These are phyloP conservation scores for Danionella dracula DNA, from an alignment of 2,797 vertebrate genomes.

Conservation along the genomic window DNA sequence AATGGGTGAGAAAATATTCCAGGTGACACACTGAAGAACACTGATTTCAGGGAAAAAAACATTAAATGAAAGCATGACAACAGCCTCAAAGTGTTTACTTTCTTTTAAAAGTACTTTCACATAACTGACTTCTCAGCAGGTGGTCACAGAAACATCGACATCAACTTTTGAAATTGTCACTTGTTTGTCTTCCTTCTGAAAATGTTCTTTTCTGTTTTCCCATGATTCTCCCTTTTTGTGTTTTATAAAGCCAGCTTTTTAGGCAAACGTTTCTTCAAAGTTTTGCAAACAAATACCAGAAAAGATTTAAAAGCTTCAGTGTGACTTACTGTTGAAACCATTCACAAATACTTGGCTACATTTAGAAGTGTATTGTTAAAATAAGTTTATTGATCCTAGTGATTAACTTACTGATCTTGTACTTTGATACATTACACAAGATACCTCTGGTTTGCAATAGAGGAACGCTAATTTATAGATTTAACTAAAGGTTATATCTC, in stretches of 20 bases:
- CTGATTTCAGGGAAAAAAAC: neutral
- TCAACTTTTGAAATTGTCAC: neutral
- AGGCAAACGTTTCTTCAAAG: neutral
- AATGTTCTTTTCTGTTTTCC: neutral
- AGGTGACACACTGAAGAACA: neutral
- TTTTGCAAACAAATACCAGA: no score
- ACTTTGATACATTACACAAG: neutral
- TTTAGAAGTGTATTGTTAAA: neutral
- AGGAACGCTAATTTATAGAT: conserved; percentile 67
- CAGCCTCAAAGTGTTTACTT: neutral
- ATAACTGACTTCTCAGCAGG: neutral
- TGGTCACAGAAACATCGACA: neutral
- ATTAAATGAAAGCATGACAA: neutral
- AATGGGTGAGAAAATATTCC: neutral
- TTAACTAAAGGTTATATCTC: conserved; percentile 59
- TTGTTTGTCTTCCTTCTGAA: neutral
- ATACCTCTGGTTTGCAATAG: conserved; percentile 38
- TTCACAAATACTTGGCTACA: neutral
- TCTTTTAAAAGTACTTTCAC: neutral
- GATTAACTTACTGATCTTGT: no score
- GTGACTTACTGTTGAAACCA: neutral
- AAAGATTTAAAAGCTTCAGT: neutral
- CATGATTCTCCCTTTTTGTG: neutral
- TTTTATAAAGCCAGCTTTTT: conserved; percentile 14
- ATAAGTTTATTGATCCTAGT: no score